Conservation (phyloP, 2,888 invertebrate species). For the Agrochola lychnidis region DNA sequence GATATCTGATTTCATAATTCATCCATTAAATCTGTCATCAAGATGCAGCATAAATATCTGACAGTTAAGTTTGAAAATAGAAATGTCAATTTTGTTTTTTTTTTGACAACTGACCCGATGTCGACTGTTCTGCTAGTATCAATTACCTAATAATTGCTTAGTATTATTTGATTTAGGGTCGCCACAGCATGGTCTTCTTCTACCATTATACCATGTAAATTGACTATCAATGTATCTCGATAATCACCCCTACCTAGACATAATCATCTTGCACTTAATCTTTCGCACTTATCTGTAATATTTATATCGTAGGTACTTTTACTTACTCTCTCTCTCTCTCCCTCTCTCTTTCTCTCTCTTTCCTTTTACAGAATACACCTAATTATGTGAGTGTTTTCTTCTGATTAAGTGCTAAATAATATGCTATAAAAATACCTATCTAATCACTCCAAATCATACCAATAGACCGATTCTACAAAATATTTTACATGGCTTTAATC, state of each 20-base stretch:
- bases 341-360: background rate
- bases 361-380: background rate
- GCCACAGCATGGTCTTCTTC: too few relatives aligned
- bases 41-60: slow-evolving; percentile 2
- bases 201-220: background rate
- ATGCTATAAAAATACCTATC: background rate
- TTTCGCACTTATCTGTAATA: background rate
- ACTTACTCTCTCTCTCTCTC: too few relatives aligned
- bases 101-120: background rate
- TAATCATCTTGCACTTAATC: background rate
- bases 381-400: background rate
- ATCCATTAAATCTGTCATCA: background rate
- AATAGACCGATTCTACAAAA: background rate
- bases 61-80: background rate
- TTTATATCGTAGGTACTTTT: background rate
- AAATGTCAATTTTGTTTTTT: background rate
- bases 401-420: background rate
- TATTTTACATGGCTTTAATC: background rate
- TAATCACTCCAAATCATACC: background rate
- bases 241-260: background rate
- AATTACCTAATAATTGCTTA: background rate
- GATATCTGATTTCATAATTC: background rate
- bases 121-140: background rate
- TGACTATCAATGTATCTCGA: background rate
- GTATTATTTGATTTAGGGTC: background rate